A percentile compares a stretch with the other conserved stretches of the same genome.
Conservation (phyloP, 2,888 invertebrate genomes). For the Hipparchia sbordonii region DNA sequence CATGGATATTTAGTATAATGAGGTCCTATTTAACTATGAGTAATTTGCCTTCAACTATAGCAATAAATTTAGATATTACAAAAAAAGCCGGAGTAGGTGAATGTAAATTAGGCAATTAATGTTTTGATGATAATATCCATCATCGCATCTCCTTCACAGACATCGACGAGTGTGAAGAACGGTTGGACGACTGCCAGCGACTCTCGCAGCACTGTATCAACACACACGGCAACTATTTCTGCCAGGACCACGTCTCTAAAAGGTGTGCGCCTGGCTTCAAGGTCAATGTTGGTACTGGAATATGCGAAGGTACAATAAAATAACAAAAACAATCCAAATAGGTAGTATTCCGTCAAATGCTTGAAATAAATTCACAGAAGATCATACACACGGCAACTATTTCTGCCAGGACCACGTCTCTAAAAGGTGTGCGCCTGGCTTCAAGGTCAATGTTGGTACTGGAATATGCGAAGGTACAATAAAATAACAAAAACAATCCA, state of each 20-base stretch:
- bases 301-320: conserved; percentile 80
- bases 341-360: too few species aligned
- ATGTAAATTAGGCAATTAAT: neutral
- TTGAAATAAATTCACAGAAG: too few species aligned
- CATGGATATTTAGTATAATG: too few species aligned
- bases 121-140: conserved; percentile 5
- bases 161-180: conserved; percentile 88
- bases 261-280: conserved; percentile 86
- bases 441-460: conserved; percentile 80
- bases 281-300: conserved; percentile 76
- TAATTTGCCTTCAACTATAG: neutral
- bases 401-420: conserved; percentile 86
- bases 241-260: conserved; percentile 85
- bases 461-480: conserved; percentile 83
- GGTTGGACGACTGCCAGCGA: conserved; percentile 85
- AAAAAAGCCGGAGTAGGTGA: neutral
- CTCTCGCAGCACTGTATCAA: conserved; percentile 88
- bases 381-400: conserved; percentile 84
- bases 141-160: conserved; percentile 68
- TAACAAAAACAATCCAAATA: neutral
- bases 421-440: conserved; percentile 85
- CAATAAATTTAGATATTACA: too few species aligned
- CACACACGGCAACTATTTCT: conserved; percentile 87
- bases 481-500: neutral
- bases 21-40: too few species aligned